These are phyloP conservation scores for Semotilus atromaculatus DNA, from an alignment of 2,797 vertebrate species.

Conservation along the genomic window DNA sequence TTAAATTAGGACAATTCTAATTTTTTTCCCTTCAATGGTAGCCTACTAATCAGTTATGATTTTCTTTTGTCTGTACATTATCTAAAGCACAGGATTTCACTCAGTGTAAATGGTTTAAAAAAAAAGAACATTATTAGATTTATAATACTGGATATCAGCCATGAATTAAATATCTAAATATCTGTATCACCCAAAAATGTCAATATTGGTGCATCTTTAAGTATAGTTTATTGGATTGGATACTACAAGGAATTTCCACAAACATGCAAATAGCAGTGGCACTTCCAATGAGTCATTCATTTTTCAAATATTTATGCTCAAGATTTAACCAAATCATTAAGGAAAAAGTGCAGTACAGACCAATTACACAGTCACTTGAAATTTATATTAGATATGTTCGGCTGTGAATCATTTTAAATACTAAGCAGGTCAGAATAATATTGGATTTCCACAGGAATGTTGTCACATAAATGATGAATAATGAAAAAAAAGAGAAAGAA, in stretches of 20 bases:
- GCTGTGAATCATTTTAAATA: slow-evolving; percentile 18
- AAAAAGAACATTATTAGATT: neutral
- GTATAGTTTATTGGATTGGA: neutral
- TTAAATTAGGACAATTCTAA: neutral
- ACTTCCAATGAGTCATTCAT: slow-evolving; percentile 17
- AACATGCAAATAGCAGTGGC: slow-evolving; percentile 27
- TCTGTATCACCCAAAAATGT: neutral
- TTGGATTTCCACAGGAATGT: slow-evolving; percentile 29
- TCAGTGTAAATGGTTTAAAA: neutral
- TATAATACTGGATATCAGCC: neutral
- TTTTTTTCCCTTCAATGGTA: neutral
- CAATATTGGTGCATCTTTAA: neutral
- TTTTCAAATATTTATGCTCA: slow-evolving; percentile 18
- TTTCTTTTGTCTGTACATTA: neutral
- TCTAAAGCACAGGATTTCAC: neutral
- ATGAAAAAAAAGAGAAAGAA: slow-evolving; percentile 29
- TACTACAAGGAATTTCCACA: slow-evolving; percentile 6
- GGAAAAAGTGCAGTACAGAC: neutral
- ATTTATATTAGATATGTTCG: slow-evolving; percentile 11
- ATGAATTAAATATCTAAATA: neutral
- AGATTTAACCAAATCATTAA: slow-evolving; percentile 35
- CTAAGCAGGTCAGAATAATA: slow-evolving; percentile 33
- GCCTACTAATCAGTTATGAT: neutral
- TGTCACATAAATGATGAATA: slow-evolving; percentile 21
- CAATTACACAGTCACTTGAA: slow-evolving; percentile 38